Percentiles rank a stretch among this genome's conserved stretches.
phyloP scores from a whole-genome alignment of 2,888 invertebrate species.

The Rambutsinella grinnellia region DNA sequence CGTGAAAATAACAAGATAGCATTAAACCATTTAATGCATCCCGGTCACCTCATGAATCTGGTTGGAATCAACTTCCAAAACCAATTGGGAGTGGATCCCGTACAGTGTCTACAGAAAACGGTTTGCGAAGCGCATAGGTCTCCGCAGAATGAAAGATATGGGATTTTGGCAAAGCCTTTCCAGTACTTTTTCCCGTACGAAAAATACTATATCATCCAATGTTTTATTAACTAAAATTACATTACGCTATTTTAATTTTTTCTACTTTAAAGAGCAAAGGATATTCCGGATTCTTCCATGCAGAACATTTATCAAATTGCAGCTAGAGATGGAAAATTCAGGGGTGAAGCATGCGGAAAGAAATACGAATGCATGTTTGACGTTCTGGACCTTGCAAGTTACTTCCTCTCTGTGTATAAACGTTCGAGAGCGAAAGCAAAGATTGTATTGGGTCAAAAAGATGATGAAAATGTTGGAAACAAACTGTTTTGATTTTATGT shows the following conservation, averaged over 20 bases:
- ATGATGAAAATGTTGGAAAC: background rate
- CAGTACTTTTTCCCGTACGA: conserved; percentile 51
- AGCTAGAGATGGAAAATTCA: conserved; percentile 49
- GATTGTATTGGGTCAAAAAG: background rate
- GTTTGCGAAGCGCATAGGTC: conserved; percentile 51
- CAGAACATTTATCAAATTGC: conserved; percentile 34
- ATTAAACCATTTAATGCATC: conserved; percentile 37
- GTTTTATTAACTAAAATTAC: background rate
- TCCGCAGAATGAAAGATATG: conserved; percentile 44
- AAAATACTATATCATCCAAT: background rate
- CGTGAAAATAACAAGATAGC: conserved; percentile 27
- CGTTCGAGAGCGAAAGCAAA: conserved; percentile 7
- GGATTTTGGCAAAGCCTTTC: conserved; percentile 34
- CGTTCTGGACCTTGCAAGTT: conserved; percentile 48
- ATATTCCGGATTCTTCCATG: conserved; percentile 44
- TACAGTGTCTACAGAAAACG: conserved; percentile 55
- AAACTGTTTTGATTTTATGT: too few relatives aligned
- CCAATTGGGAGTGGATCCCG: conserved; percentile 50
- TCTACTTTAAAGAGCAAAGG: conserved; percentile 36
- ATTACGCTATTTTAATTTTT: background rate
- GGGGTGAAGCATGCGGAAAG: conserved; percentile 40
- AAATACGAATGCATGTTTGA: conserved; percentile 57
- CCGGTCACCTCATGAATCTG: conserved; percentile 42
- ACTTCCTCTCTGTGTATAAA: conserved; percentile 43
- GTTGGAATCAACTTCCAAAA: conserved; percentile 35